phyloP scores from a whole-genome alignment of 2,888 invertebrate genomes.

The Oscheius onirici region DNA sequence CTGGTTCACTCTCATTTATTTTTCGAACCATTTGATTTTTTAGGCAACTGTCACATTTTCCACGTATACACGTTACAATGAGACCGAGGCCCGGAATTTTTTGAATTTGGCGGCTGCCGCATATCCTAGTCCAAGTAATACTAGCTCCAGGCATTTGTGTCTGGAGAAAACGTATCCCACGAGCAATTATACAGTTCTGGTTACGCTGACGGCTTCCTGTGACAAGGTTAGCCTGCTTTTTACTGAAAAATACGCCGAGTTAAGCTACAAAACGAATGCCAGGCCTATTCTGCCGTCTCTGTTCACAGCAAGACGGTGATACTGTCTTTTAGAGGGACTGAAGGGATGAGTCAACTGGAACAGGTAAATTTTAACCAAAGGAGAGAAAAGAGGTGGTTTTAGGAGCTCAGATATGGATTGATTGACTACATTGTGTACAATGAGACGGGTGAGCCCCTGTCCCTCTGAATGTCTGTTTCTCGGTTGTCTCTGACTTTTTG shows the following conservation, averaged over 20 bases:
- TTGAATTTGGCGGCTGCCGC: constrained; percentile 53
- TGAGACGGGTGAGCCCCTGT: constrained; percentile 37
- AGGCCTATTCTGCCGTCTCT: constrained; percentile 47
- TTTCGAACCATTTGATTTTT: neutral
- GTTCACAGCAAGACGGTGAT: constrained; percentile 42
- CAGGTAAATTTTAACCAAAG: constrained; percentile 17
- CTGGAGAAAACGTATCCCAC: constrained; percentile 46
- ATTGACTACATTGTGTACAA: constrained; percentile 43
- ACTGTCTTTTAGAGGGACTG: constrained; percentile 48
- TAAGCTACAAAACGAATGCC: constrained; percentile 47
- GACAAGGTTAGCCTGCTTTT: constrained; percentile 39
- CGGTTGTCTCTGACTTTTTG: neutral
- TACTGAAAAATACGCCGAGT: neutral
- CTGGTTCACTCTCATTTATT: neutral
- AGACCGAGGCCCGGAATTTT: constrained; percentile 46
- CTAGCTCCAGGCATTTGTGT: constrained; percentile 35
- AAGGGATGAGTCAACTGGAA: constrained; percentile 43
- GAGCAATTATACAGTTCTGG: constrained; percentile 38
- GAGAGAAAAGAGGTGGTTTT: too few relatives aligned
- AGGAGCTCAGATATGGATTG: constrained; percentile 44
- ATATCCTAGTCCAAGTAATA: constrained; percentile 37
- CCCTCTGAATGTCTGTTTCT: neutral
- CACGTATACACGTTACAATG: constrained; percentile 41
- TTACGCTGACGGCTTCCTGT: constrained; percentile 51
- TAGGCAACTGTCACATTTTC: neutral